These are phyloP conservation scores for Suillia variegata DNA, from an alignment of 2,888 invertebrate genomes.

Conservation along the genomic window DNA sequence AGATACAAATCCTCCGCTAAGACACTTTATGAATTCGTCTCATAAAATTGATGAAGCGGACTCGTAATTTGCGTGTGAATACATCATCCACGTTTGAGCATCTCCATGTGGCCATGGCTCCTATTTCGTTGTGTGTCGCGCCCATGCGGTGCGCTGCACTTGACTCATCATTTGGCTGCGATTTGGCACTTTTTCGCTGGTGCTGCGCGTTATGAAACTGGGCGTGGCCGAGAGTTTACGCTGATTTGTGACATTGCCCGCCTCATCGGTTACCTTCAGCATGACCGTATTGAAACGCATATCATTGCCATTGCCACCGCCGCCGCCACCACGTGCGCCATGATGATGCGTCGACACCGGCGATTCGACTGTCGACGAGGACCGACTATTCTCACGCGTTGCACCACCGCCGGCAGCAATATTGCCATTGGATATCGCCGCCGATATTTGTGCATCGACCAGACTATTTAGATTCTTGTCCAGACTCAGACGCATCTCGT, in stretches of 20 bases:
- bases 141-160: conserved; percentile 81
- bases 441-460: conserved; percentile 54
- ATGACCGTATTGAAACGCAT: conserved; percentile 62
- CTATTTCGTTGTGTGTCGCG: conserved; percentile 85
- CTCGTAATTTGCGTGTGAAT: too few relatives aligned
- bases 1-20: too few relatives aligned
- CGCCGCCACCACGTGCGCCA: too few relatives aligned
- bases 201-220: conserved; percentile 74
- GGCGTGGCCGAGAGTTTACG: conserved; percentile 65
- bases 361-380: conserved; percentile 51
- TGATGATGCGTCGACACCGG: conserved; percentile 42
- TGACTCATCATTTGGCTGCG: conserved; percentile 85
- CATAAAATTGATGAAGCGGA: too few relatives aligned
- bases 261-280: conserved; percentile 66
- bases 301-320: conserved; percentile 43
- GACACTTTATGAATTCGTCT: too few relatives aligned
- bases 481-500: conserved; percentile 53
- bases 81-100: too few relatives aligned
- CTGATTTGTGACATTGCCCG: conserved; percentile 61
- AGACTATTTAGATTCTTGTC: conserved; percentile 61
- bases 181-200: conserved; percentile 85
- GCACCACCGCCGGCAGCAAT: conserved; percentile 40
- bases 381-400: conserved; percentile 49
- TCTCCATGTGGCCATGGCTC: too few relatives aligned
- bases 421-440: conserved; percentile 59